phyloP scores from a whole-genome alignment of 2,797 vertebrate species.

The Centroberyx gerrardi region DNA sequence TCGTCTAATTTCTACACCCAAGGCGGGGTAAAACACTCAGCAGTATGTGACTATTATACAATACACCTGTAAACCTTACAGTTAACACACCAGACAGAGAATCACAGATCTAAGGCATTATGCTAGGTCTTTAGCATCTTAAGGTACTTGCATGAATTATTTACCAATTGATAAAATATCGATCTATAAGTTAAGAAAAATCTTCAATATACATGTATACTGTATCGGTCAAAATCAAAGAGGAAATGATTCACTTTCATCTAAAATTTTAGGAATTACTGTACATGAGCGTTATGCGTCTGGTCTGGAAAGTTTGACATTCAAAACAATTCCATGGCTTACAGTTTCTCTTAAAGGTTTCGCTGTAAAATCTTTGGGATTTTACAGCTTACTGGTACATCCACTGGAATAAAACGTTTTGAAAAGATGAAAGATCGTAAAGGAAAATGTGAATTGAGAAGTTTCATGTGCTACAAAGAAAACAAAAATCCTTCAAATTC shows the following conservation, averaged over 20 bases:
- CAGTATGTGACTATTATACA: constrained; percentile 93
- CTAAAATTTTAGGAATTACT: constrained; percentile 35
- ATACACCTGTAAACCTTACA: constrained; percentile 89
- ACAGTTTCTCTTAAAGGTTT: constrained; percentile 89
- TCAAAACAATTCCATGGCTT: constrained; percentile 86
- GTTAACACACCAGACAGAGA: constrained; percentile 93
- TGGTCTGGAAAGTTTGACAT: constrained; percentile 42
- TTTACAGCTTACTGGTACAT: constrained; percentile 80
- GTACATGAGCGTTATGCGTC: constrained; percentile 20
- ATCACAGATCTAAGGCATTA: constrained; percentile 95
- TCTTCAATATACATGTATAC: constrained; percentile 47
- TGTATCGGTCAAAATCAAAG: constrained; percentile 20
- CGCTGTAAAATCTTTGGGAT: constrained; percentile 90
- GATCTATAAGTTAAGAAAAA: constrained; percentile 80
- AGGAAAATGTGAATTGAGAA: neutral
- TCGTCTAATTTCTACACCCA: constrained; percentile 73
- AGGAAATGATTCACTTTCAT: constrained; percentile 35
- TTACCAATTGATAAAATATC: constrained; percentile 87
- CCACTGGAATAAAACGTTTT: constrained; percentile 72
- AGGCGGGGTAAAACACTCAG: constrained; percentile 80
- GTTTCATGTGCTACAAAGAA: neutral
- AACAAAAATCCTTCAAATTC: neutral
- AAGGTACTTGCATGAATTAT: constrained; percentile 94
- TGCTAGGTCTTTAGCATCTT: constrained; percentile 94
- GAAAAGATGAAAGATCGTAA: constrained; percentile 10